Evolutionary conservation across 2,888 invertebrate genomes (phyloP), one percentile per base, ranked within the genome.

Genomic region (Aquatica leii): DNA sequence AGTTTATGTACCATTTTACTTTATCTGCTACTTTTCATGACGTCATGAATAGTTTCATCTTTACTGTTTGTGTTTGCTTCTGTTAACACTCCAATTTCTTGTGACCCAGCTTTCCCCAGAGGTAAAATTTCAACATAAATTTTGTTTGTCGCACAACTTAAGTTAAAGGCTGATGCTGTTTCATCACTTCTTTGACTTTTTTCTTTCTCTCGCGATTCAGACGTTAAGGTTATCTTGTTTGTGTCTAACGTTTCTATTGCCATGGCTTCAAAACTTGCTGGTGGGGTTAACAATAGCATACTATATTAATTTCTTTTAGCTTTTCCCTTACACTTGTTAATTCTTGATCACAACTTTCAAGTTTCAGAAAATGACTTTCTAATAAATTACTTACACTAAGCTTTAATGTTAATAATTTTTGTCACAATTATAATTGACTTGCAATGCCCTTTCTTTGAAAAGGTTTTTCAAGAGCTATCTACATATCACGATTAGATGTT

Each of bases 391-490:
- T 50, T 58, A 43, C 12, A 17, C 58, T 35, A 1, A 69, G 48
- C 48, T 70, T 71, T 69, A 72, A 67, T 12, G 68, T 66, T 12
- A 74, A 21, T 43, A 74, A 53, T 62, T 69, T 71, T 50, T 57
- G 73, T 49, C 73, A 51, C 31, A 73, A 54, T 43, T 65, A 70
- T 8, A 73, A 48, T 50, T 74, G 73, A 17, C 62, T 69, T 4
- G 71, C 69, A 18, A 74, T 52, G 5, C 73, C 69, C 61, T 70
- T 73, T 41, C 69, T 68, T 63, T 73, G 66, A 50, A 73, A 73
- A n/a, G 67, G 66, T 1, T 31, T 41, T 66, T 69, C 65, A 15
- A 74, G 50, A 9, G 72, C 70, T 53, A 60, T 65, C 73, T 73
- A 73, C 71, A 74, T 73, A 50, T 68, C 17, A 59, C 54, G 72